Evolutionary conservation across 2,113 vertebrate species (phyloP).

Genomic region (Erythrocercus mccallii): DNA sequence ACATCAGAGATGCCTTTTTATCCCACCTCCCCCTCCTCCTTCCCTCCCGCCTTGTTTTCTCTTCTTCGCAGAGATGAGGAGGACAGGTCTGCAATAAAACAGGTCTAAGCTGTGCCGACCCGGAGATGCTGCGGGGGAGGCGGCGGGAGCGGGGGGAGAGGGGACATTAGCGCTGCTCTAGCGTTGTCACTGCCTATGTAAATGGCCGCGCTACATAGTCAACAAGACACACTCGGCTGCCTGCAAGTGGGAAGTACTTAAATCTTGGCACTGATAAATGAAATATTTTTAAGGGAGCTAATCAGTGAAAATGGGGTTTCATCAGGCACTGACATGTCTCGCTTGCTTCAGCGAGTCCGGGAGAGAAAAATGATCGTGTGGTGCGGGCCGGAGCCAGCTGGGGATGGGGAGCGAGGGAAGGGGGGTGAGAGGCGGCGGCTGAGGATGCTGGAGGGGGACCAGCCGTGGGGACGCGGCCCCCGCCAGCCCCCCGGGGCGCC

Average conservation of each 20-base stretch:
- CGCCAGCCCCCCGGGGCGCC: background rate
- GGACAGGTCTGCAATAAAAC: conserved; percentile 67
- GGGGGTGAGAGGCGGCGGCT: background rate
- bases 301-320: conserved; percentile 93
- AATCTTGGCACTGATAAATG: conserved; percentile 93
- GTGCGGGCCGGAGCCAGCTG: conserved; percentile 3
- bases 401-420: conserved; percentile 37
- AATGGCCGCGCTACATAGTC: conserved; percentile 90
- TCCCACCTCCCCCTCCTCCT: background rate
- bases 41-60: conserved; percentile 33
- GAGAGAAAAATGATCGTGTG: conserved; percentile 85
- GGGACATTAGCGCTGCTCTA: conserved; percentile 82
- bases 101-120: conserved; percentile 60
- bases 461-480: background rate
- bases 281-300: conserved; percentile 94
- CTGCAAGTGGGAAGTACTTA: conserved; percentile 75
- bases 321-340: conserved; percentile 88
- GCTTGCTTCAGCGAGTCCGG: conserved; percentile 82
- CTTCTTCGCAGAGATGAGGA: conserved; percentile 61
- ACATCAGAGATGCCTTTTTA: conserved; percentile 61
- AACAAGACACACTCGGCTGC: conserved; percentile 87
- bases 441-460: background rate
- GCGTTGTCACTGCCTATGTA: conserved; percentile 86
- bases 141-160: background rate
- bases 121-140: background rate